Conservation (phyloP, 2,888 invertebrate species). For the Corbicula japonica region DNA sequence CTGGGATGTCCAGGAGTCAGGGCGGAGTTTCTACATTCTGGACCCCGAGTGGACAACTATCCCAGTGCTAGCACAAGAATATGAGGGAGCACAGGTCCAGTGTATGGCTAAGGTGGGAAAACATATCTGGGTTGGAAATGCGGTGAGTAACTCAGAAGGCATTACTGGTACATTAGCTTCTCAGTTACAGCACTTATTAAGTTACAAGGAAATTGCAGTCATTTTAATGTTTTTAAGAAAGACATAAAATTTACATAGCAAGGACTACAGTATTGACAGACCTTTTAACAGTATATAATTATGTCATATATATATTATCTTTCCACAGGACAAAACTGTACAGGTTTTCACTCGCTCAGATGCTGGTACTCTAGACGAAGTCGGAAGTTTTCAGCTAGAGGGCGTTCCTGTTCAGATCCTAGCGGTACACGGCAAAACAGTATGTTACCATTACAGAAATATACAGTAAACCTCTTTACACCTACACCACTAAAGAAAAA, state of each 20-base stretch:
- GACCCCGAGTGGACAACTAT: slow-evolving; percentile 71
- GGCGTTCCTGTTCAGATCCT: slow-evolving; percentile 39
- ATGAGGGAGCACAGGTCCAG: slow-evolving; percentile 69
- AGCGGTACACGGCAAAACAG: neutral
- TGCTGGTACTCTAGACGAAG: slow-evolving; percentile 8
- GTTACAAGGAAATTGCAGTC: too few relatives aligned
- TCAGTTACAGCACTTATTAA: too few relatives aligned
- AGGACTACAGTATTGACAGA: too few relatives aligned
- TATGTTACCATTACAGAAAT: slow-evolving; percentile 22
- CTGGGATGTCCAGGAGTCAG: slow-evolving; percentile 72
- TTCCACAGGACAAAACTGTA: slow-evolving; percentile 6
- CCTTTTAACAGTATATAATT: too few relatives aligned
- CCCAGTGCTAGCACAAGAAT: slow-evolving; percentile 55
- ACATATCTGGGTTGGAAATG: slow-evolving; percentile 76
- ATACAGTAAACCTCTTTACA: too few relatives aligned
- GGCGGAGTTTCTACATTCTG: slow-evolving; percentile 70
- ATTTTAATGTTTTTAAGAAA: too few relatives aligned
- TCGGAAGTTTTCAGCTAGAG: slow-evolving; percentile 10
- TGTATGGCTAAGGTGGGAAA: slow-evolving; percentile 75
- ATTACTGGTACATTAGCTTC: too few relatives aligned
- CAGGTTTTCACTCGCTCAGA: slow-evolving; percentile 9
- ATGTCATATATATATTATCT: too few relatives aligned
- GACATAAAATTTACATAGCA: too few relatives aligned
- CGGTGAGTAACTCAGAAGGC: too few relatives aligned
- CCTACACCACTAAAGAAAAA: too few relatives aligned